Evolutionary conservation across 2,888 invertebrate genomes (phyloP).

Genomic region (Morpho achilles): DNA sequence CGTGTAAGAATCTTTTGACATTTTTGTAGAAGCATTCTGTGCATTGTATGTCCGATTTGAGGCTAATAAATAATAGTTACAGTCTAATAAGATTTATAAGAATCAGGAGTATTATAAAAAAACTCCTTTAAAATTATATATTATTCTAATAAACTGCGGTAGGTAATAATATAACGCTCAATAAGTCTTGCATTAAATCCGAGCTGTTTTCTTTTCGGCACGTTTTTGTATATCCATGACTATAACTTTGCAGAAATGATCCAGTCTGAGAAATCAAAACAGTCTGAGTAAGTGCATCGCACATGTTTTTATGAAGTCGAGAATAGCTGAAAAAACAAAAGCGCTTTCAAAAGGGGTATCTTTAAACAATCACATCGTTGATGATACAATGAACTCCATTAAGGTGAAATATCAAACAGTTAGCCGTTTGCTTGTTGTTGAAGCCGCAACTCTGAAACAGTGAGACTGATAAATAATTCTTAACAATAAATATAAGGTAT

Average conservation of each 20-base stretch:
- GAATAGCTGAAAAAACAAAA: constrained; percentile 36
- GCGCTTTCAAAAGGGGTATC: constrained; percentile 27
- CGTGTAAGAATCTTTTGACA: too few relatives aligned
- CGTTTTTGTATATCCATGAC: constrained; percentile 27
- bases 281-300: constrained; percentile 32
- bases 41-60: too few relatives aligned
- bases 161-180: constrained; percentile 19
- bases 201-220: constrained; percentile 26
- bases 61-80: too few relatives aligned
- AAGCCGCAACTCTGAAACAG: too few relatives aligned
- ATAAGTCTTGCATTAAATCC: constrained; percentile 23
- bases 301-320: constrained; percentile 31
- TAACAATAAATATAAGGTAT: too few relatives aligned
- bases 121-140: too few relatives aligned
- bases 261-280: constrained; percentile 34
- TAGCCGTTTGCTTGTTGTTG: neutral
- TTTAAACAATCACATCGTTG: constrained; percentile 36
- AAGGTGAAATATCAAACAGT: constrained; percentile 3
- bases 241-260: constrained; percentile 30
- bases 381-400: constrained; percentile 30
- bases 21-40: too few relatives aligned
- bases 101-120: too few relatives aligned
- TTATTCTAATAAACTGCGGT: constrained; percentile 21
- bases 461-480: too few relatives aligned
- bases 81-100: too few relatives aligned